Conservation (phyloP, 2,888 invertebrate species). For the Rutpela maculata region DNA sequence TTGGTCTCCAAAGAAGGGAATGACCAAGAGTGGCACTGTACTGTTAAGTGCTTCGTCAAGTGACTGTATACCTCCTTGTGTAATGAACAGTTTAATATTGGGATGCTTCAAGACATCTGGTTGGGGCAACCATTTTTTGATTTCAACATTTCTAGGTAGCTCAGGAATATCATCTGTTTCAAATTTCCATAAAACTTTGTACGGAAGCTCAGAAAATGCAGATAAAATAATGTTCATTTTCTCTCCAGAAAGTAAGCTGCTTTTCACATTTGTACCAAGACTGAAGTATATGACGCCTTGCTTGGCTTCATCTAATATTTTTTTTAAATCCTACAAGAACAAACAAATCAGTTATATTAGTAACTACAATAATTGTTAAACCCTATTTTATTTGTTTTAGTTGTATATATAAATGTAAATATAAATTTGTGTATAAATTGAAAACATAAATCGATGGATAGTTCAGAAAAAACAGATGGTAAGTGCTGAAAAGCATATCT, state of each 20-base stretch:
- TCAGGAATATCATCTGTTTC: conserved; percentile 67
- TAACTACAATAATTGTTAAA: not conserved
- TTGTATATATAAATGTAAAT: too few relatives aligned
- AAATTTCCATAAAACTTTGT: conserved; percentile 73
- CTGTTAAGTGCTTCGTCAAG: conserved; percentile 62
- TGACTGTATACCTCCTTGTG: conserved; percentile 60
- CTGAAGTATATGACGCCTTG: conserved; percentile 72
- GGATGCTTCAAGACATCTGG: conserved; percentile 68
- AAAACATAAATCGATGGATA: too few relatives aligned
- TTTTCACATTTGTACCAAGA: conserved; percentile 72
- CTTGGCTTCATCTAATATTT: conserved; percentile 66
- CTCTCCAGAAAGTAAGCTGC: conserved; percentile 64
- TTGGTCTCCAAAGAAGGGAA: conserved; percentile 66
- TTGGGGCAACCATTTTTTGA: conserved; percentile 72
- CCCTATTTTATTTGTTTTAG: not conserved
- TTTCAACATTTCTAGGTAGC: conserved; percentile 69
- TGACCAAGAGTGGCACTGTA: conserved; percentile 61
- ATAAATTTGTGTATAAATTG: too few relatives aligned
- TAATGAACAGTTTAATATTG: conserved; percentile 63
- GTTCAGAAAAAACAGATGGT: too few relatives aligned
- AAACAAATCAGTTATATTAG: not conserved
- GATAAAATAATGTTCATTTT: conserved; percentile 65
- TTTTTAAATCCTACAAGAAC: conserved; percentile 67
- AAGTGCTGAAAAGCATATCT: too few relatives aligned
- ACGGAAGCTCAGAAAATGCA: conserved; percentile 71